A percentile compares a stretch with the other conserved stretches of the same genome.
Evolutionary conservation across 2,888 invertebrate genomes (phyloP).

Genomic region (Rambutsinella grinnellia): DNA sequence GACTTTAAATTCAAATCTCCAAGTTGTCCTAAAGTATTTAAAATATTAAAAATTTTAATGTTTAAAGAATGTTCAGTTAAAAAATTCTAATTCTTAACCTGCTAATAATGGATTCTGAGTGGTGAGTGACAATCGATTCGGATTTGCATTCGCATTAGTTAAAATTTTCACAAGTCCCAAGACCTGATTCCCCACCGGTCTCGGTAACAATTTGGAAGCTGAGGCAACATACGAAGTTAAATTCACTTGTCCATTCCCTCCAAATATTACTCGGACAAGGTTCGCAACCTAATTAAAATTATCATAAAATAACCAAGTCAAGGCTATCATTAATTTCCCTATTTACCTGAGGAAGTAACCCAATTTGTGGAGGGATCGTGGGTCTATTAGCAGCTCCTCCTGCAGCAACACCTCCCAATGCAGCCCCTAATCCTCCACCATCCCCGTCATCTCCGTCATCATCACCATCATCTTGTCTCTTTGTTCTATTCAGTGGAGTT

Average conservation of each 20-base stretch:
- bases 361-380: slow-evolving; percentile 49
- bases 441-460: slow-evolving; percentile 52
- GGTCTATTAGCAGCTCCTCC: slow-evolving; percentile 22
- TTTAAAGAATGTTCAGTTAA: too few species aligned
- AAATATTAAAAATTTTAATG: not conserved
- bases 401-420: slow-evolving; percentile 18
- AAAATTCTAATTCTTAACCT: too few species aligned
- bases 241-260: slow-evolving; percentile 62
- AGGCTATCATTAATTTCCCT: not conserved
- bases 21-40: slow-evolving; percentile 14
- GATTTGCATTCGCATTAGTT: slow-evolving; percentile 34
- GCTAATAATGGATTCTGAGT: slow-evolving; percentile 29
- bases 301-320: not conserved
- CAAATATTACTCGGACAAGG: slow-evolving; percentile 64
- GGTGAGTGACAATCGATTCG: slow-evolving; percentile 42
- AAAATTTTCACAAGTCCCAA: slow-evolving; percentile 63
- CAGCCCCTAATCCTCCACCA: slow-evolving; percentile 22
- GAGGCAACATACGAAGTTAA: slow-evolving; percentile 63
- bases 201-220: slow-evolving; percentile 59
- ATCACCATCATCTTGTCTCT: slow-evolving; percentile 55
- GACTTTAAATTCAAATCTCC: slow-evolving; percentile 27
- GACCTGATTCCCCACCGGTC: slow-evolving; percentile 63
- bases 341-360: slow-evolving; percentile 57
- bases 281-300: slow-evolving; percentile 59
- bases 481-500: slow-evolving; percentile 14